Evolutionary conservation across 2,113 vertebrate genomes (phyloP).

Genomic region (Mesembrinibis cayennensis): DNA sequence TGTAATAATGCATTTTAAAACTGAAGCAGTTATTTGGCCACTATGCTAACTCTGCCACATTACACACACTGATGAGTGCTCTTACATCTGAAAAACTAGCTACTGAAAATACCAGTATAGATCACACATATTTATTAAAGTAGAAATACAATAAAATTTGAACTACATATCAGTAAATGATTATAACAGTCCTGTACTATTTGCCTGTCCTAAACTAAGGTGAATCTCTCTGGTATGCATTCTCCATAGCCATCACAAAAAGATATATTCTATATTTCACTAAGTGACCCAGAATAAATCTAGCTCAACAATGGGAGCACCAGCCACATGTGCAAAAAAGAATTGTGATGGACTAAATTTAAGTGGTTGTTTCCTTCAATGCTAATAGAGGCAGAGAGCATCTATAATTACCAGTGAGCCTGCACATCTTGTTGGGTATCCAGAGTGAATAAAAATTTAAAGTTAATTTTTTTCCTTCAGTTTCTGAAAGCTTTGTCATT

Average conservation of each 20-base stretch:
- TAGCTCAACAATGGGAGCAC: not conserved
- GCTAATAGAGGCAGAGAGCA: not conserved
- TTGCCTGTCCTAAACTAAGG: not conserved
- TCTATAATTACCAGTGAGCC: not conserved
- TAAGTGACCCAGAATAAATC: not conserved
- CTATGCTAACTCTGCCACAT: not conserved
- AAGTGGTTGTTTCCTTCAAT: not conserved
- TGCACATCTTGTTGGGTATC: not conserved
- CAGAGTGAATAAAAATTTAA: not conserved
- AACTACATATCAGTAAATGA: not conserved
- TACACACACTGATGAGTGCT: not conserved
- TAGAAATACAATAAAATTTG: not conserved
- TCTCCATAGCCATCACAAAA: not conserved
- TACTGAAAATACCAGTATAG: not conserved
- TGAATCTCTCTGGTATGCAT: not conserved
- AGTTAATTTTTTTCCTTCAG: not conserved
- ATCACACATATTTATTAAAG: not conserved
- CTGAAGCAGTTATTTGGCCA: not conserved
- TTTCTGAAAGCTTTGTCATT: not conserved
- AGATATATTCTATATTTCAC: not conserved
- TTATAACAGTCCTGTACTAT: not conserved
- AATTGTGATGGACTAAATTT: not conserved
- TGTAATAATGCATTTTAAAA: not conserved
- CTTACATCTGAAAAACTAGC: not conserved
- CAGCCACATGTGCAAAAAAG: fast-evolving